Percentiles rank a stretch among this genome's conserved stretches.
phyloP scores from a whole-genome alignment of 2,888 invertebrate species.

The Netelia melanura region DNA sequence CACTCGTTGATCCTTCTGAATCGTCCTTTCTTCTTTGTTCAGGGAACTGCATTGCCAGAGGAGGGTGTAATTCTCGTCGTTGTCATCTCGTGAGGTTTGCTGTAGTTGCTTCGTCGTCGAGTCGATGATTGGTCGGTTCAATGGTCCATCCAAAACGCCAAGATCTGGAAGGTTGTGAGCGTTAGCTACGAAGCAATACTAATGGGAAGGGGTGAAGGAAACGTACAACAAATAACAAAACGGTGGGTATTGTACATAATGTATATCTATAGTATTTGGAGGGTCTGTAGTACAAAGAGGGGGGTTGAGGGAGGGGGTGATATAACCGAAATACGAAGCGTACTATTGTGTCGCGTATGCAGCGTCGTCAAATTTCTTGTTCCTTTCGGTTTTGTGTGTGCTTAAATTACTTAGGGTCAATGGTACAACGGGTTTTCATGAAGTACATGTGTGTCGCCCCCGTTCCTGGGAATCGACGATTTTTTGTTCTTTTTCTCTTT shows the following conservation, averaged over 20 bases:
- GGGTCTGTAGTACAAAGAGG: conserved; percentile 38
- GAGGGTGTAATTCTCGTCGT: conserved; percentile 26
- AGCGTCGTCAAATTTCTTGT: conserved; percentile 62
- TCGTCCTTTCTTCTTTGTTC: conserved; percentile 32
- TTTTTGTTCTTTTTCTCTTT: neutral
- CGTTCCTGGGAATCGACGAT: conserved; percentile 10
- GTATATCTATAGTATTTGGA: conserved; percentile 28
- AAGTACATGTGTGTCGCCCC: conserved; percentile 46
- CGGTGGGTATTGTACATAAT: conserved; percentile 37
- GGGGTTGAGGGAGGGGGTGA: conserved; percentile 39
- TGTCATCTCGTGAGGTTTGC: conserved; percentile 30
- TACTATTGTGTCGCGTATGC: conserved; percentile 66
- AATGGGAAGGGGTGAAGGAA: conserved; percentile 56
- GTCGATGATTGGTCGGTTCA: conserved; percentile 51
- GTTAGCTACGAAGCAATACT: conserved; percentile 81
- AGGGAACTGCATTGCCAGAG: conserved; percentile 11
- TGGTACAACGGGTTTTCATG: conserved; percentile 56
- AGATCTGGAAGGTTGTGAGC: conserved; percentile 83
- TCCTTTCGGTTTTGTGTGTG: conserved; percentile 43
- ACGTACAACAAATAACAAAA: conserved; percentile 55
- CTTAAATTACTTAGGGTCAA: conserved; percentile 69
- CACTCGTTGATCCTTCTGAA: conserved; percentile 44
- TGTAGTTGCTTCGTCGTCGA: conserved; percentile 34
- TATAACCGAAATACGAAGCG: conserved; percentile 64
- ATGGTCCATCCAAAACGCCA: conserved; percentile 62